Percentiles rank a stretch among this genome's conserved stretches.
These are phyloP conservation scores for Lathronympha strigana DNA, from an alignment of 2,888 invertebrate genomes.

Conservation along the genomic window DNA sequence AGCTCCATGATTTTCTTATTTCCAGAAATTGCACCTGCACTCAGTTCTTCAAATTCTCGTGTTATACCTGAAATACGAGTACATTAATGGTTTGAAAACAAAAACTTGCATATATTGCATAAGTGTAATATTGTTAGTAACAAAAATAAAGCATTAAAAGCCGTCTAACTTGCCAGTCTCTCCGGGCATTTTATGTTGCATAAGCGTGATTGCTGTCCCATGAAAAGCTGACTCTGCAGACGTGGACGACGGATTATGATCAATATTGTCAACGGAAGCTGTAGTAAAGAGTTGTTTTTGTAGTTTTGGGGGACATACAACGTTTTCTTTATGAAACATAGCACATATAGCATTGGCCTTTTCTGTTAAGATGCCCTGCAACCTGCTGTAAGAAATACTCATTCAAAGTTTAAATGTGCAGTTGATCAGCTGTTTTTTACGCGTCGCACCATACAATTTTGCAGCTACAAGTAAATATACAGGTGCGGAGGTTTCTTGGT, in stretches of 20 bases:
- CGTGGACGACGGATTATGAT: slow-evolving; percentile 3
- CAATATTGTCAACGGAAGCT: not conserved
- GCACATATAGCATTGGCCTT: not conserved
- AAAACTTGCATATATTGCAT: not conserved
- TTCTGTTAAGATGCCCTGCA: not conserved
- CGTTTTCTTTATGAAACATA: not conserved
- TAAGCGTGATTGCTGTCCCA: slow-evolving; percentile 3
- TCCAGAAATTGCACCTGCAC: too few relatives aligned
- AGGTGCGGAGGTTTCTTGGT: not conserved
- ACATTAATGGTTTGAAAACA: too few relatives aligned
- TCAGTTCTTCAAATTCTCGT: too few relatives aligned
- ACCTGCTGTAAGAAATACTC: not conserved
- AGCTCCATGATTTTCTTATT: slow-evolving; percentile 4
- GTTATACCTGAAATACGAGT: not conserved
- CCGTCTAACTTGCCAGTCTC: not conserved
- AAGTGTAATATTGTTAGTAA: not conserved
- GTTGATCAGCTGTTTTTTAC: not conserved
- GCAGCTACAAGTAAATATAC: slow-evolving; percentile 3
- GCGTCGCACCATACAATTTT: not conserved
- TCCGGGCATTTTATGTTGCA: slow-evolving; percentile 7
- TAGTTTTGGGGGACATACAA: slow-evolving; percentile 4
- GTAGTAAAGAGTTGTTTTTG: not conserved
- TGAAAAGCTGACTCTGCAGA: not conserved
- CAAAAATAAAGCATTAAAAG: not conserved
- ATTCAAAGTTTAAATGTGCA: slow-evolving; percentile 1